Evolutionary conservation across 2,113 vertebrate species (phyloP), one percentile per base, ranked within the genome.

Genomic region (Cercopithecus mona): DNA sequence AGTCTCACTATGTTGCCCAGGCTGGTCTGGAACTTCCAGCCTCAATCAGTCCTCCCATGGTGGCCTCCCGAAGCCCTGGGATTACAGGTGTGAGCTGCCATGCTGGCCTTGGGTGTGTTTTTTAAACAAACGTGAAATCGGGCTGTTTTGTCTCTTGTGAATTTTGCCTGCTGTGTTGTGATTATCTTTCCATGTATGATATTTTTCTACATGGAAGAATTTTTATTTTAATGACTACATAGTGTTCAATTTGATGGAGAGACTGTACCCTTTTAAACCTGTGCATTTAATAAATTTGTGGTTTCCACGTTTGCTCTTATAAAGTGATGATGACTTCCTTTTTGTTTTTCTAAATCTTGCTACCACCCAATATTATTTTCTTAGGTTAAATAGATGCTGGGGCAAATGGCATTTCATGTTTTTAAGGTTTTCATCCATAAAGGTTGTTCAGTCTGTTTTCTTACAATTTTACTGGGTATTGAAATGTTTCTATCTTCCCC

Each of bases 391-490:
- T 40, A 57, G 20, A 72, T 68, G 16, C 85, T 66, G n/a, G 22
- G 43, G 16, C 50, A 48, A 88, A 59, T 35, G 8, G 3, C 40
- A 6, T 52, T 16, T n/a, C 3, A 3, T 61, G 13, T 78, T 90
- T 85, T 81, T 76, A 92, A 97, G 82, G 59, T 81, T 91, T 86
- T 18, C 27, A 22, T 90, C 11, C 13, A 80, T n/a, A 94, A 83
- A 90, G 32, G 4, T 76, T 72, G 23, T 90, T 83, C 25, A 92
- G 3, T 75, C 40, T 87, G 35, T 72, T 86, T 84, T 50, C 50
- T 96, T 13, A 57, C 6, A 52, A 27, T 94, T 50, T 84, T 93
- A 40, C 25, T 94, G 52, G 4, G 8, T 84, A 50, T 73, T 96
- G 72, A 45, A 11, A 12, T 48, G 4, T 78, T 32, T 48, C 43